phyloP scores from a whole-genome alignment of 2,888 invertebrate genomes.

The Iselma pallidipennis region DNA sequence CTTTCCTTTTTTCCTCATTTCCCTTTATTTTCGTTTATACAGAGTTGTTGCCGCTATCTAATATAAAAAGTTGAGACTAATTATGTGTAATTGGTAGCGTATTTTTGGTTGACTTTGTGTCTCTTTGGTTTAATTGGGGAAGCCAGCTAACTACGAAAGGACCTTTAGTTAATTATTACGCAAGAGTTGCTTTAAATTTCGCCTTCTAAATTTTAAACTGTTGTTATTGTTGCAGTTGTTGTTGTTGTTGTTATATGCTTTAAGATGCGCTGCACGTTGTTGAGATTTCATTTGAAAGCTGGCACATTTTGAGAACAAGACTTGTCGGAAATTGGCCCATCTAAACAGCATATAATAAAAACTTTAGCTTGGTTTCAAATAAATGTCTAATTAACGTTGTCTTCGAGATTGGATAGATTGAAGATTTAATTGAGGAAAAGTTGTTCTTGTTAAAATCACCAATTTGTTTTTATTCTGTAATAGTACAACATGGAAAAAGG shows the following conservation, averaged over 20 bases:
- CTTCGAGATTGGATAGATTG: background rate
- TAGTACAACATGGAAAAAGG: too few species aligned
- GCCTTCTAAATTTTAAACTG: constrained; percentile 21
- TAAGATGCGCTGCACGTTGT: background rate
- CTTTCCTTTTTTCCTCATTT: background rate
- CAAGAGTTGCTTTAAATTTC: constrained; percentile 32
- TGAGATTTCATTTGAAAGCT: constrained; percentile 29
- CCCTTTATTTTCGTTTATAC: background rate
- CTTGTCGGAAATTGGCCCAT: constrained; percentile 15
- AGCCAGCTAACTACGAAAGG: background rate
- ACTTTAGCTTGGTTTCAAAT: background rate
- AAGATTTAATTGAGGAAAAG: too few species aligned
- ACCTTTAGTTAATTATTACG: constrained; percentile 32
- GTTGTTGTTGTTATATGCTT: background rate
- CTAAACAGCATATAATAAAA: background rate
- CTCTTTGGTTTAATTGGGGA: background rate
- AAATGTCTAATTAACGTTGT: background rate
- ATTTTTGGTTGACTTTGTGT: background rate
- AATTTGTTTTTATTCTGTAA: too few species aligned
- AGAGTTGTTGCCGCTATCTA: background rate
- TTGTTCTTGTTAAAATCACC: too few species aligned
- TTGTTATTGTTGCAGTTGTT: constrained; percentile 5
- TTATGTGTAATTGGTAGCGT: background rate
- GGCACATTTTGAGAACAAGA: constrained; percentile 31
- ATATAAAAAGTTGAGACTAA: background rate